Evolutionary conservation across 2,113 vertebrate species (phyloP).

Genomic region (Taxidea taxus): DNA sequence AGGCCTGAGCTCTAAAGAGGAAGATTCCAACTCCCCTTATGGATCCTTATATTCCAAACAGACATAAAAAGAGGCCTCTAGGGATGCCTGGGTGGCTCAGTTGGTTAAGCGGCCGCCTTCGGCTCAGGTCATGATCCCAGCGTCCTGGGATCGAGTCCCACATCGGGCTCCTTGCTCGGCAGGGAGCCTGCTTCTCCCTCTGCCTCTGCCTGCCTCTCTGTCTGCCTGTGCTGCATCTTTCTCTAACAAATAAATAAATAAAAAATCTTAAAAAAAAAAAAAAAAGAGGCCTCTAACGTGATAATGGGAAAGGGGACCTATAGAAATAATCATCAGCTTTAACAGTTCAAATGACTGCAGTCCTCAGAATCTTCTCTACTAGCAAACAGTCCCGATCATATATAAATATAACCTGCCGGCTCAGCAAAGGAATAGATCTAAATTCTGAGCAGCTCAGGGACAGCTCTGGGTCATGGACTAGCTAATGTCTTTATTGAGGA

Average conservation of each 20-base stretch:
- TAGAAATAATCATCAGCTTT: conserved; percentile 13
- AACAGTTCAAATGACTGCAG: background rate
- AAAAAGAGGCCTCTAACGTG: background rate
- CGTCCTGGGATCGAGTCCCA: too few relatives aligned
- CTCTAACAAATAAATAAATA: too few relatives aligned
- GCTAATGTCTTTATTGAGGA: background rate
- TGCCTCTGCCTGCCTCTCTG: too few relatives aligned
- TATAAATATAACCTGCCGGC: background rate
- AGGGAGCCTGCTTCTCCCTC: too few relatives aligned
- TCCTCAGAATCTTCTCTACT: conserved; percentile 28
- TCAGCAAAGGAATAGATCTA: background rate
- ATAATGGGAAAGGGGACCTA: background rate
- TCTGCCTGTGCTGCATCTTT: too few relatives aligned
- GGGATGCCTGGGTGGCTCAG: too few relatives aligned
- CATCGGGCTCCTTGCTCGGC: too few relatives aligned
- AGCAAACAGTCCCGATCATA: background rate
- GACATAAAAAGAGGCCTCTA: background rate
- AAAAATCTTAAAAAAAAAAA: too few relatives aligned
- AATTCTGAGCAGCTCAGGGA: background rate
- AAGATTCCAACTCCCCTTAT: background rate
- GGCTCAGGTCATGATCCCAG: too few relatives aligned
- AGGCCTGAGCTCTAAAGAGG: background rate
- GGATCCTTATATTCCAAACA: background rate
- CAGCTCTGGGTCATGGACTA: background rate
- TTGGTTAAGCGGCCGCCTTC: too few relatives aligned